Conservation (phyloP, 1,140 invertebrate genomes). For the Drosophila erecta region DNA sequence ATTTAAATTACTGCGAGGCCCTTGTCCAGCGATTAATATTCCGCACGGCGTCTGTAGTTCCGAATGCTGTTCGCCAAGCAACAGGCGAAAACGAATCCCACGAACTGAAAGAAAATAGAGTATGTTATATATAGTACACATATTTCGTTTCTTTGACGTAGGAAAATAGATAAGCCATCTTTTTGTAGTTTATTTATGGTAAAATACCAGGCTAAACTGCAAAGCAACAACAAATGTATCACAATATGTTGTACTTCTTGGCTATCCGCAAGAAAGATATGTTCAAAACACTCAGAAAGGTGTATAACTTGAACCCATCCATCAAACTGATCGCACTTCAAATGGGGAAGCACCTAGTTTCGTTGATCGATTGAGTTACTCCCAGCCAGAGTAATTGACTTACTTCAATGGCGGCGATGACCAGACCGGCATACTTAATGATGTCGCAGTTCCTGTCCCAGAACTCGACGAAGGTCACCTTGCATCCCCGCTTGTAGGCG, state of each 20-base stretch:
- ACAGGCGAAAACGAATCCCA: constrained; percentile 95
- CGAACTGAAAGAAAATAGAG: constrained; percentile 87
- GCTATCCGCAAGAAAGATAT: too few relatives aligned
- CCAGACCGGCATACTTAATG: constrained; percentile 88
- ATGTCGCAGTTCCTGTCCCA: constrained; percentile 86
- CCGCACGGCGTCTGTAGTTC: constrained; percentile 88
- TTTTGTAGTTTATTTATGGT: too few relatives aligned
- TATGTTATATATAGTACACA: background rate
- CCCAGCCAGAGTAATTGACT: background rate
- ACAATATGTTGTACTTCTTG: too few relatives aligned
- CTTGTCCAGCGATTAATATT: constrained; percentile 85
- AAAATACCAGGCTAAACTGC: too few relatives aligned
- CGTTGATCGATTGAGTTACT: background rate
- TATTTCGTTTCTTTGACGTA: too few relatives aligned
- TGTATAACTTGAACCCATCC: too few relatives aligned
- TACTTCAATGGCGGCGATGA: constrained; percentile 89
- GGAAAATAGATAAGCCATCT: too few relatives aligned
- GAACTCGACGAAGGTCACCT: constrained; percentile 77
- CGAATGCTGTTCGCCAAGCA: constrained; percentile 95
- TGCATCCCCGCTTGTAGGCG: constrained; percentile 85
- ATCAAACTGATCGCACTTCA: too few relatives aligned
- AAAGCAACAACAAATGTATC: too few relatives aligned
- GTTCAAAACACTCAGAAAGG: too few relatives aligned
- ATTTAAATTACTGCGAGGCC: constrained; percentile 64
- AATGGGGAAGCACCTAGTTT: background rate